Evolutionary conservation across 2,113 vertebrate species (phyloP).

Genomic region (Electrona antarctica): DNA sequence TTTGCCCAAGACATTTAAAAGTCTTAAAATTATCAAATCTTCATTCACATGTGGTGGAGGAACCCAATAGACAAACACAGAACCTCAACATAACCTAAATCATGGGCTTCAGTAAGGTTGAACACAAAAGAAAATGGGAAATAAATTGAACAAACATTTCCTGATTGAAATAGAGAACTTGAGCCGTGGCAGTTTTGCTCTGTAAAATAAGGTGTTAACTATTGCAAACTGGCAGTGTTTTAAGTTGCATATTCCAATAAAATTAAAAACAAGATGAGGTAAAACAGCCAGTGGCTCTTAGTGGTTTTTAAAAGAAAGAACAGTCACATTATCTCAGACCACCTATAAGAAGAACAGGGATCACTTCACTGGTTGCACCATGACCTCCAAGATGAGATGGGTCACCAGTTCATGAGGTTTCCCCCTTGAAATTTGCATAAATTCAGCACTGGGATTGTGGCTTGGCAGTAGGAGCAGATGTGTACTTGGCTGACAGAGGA

Average conservation of each 20-base stretch:
- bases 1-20: constrained; percentile 1
- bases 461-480: no score
- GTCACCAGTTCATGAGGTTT: not conserved
- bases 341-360: not conserved
- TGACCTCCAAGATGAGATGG: not conserved
- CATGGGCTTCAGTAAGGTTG: constrained; percentile 57
- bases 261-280: not conserved
- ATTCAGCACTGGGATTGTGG: not conserved
- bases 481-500: no score
- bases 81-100: constrained; percentile 48
- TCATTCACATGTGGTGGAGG: not conserved
- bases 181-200: constrained; percentile 27
- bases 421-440: constrained; percentile 47
- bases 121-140: not conserved
- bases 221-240: constrained; percentile 17
- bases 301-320: constrained; percentile 42
- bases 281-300: constrained; percentile 38
- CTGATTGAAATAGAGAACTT: not conserved
- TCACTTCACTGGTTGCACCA: not conserved
- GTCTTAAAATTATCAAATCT: constrained; percentile 15
- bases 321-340: not conserved
- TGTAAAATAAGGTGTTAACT: not conserved
- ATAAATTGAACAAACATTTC: not conserved
- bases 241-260: not conserved
- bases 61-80: constrained; percentile 19